Evolutionary conservation across 2,888 invertebrate genomes (phyloP).

Genomic region (Aethes cnicana): DNA sequence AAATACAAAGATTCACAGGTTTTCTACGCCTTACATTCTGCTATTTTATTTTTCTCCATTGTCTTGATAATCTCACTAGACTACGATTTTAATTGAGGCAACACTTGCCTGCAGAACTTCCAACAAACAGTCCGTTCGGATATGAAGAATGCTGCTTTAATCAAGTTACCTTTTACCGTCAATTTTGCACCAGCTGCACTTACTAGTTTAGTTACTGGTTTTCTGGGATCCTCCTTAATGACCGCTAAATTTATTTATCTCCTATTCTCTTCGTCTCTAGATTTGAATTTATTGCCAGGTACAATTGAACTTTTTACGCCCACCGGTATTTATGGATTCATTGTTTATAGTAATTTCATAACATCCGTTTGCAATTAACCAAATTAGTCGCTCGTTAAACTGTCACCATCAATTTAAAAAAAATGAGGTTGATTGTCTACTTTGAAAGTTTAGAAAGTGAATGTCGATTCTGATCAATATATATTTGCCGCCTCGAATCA

Average conservation of each 20-base stretch:
- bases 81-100: constrained; percentile 17
- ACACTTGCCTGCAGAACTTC: constrained; percentile 17
- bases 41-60: constrained; percentile 16
- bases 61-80: constrained; percentile 14
- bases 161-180: constrained; percentile 19
- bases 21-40: constrained; percentile 4
- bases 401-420: constrained; percentile 24
- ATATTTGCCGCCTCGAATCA: not conserved
- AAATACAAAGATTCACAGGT: constrained; percentile 2
- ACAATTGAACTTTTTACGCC: not conserved
- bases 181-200: constrained; percentile 2
- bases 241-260: constrained; percentile 8
- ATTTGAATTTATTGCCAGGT: not conserved
- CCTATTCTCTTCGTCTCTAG: constrained; percentile 1
- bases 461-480: not conserved
- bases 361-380: constrained; percentile 13
- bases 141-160: constrained; percentile 25
- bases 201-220: constrained; percentile 19
- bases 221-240: too few species aligned
- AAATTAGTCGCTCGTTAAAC: constrained; percentile 16
- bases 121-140: constrained; percentile 16
- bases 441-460: not conserved
- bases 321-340: constrained; percentile 10
- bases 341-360: constrained; percentile 9
- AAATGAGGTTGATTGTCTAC: too few species aligned